These are phyloP conservation scores for Rugalucina vietnamica DNA, from an alignment of 2,888 invertebrate genomes.

Conservation along the genomic window DNA sequence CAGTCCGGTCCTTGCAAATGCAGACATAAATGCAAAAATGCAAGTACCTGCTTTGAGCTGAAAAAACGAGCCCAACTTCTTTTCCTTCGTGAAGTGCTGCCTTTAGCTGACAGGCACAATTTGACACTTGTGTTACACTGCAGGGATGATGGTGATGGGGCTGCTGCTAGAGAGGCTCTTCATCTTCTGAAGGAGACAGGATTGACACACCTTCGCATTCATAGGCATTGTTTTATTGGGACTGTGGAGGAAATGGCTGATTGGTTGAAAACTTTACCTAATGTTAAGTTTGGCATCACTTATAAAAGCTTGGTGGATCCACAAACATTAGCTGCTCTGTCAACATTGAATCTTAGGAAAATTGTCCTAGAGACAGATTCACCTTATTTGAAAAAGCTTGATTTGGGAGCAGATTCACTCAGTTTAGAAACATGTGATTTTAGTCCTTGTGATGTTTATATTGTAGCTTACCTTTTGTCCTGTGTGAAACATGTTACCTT, in stretches of 20 bases:
- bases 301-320: not conserved
- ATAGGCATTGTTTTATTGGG: slow-evolving; percentile 11
- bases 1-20: not conserved
- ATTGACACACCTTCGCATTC: not conserved
- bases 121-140: slow-evolving; percentile 6
- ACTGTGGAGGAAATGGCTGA: not conserved
- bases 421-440: no score
- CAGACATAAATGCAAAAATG: not conserved
- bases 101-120: not conserved
- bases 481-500: no score
- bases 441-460: no score
- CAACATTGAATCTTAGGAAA: not conserved
- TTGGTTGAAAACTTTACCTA: slow-evolving; percentile 1
- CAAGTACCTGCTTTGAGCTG: not conserved
- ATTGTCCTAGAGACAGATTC: not conserved
- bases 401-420: no score
- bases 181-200: not conserved
- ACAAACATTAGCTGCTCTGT: not conserved
- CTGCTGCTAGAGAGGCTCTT: slow-evolving; percentile 3
- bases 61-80: not conserved
- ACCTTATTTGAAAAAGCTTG: no score
- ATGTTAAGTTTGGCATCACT: slow-evolving; percentile 5
- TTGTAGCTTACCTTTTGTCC: no score
- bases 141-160: slow-evolving; percentile 5
- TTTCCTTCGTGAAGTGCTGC: not conserved